A percentile compares a stretch with the other conserved stretches of the same genome.
phyloP scores from a whole-genome alignment of 2,888 invertebrate genomes.

The Poecilobothrus nobilitatus region DNA sequence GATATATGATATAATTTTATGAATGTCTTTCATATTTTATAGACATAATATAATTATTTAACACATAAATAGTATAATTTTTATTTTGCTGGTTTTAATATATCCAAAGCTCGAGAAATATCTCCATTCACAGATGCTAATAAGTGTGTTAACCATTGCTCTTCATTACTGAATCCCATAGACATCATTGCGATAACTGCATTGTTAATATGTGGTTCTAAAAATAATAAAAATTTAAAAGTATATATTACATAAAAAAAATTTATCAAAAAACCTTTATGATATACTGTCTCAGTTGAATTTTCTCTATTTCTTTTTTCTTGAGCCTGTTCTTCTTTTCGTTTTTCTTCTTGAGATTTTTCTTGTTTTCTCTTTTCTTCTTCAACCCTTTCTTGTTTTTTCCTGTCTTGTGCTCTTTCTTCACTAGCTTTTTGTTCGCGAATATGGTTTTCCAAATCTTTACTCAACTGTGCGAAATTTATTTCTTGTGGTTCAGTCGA shows the following conservation, averaged over 20 bases:
- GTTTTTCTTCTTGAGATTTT: background rate
- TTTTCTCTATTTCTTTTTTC: too few species aligned
- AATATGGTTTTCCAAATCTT: conserved; percentile 5
- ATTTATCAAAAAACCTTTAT: background rate
- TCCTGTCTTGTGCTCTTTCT: too few species aligned
- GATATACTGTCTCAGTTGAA: background rate
- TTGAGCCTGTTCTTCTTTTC: too few species aligned
- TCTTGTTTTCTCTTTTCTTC: too few species aligned
- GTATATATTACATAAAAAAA: background rate
- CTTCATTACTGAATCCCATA: conserved; percentile 79
- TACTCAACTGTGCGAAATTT: background rate
- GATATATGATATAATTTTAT: too few species aligned
- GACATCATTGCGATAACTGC: conserved; percentile 60
- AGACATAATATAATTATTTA: too few species aligned
- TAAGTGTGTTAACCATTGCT: conserved; percentile 39
- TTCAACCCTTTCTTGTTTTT: too few species aligned
- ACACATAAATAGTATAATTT: background rate
- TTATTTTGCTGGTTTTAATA: conserved; percentile 27
- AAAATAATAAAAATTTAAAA: background rate
- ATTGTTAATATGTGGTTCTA: conserved; percentile 48
- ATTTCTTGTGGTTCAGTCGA: background rate
- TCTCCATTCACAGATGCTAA: conserved; percentile 40
- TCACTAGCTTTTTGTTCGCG: background rate
- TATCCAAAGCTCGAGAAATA: conserved; percentile 39
- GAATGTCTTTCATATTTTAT: too few species aligned